A percentile compares a stretch with the other conserved stretches of the same genome.
Conservation (phyloP, 1,140 invertebrate species). For the Fopius arisanus region DNA sequence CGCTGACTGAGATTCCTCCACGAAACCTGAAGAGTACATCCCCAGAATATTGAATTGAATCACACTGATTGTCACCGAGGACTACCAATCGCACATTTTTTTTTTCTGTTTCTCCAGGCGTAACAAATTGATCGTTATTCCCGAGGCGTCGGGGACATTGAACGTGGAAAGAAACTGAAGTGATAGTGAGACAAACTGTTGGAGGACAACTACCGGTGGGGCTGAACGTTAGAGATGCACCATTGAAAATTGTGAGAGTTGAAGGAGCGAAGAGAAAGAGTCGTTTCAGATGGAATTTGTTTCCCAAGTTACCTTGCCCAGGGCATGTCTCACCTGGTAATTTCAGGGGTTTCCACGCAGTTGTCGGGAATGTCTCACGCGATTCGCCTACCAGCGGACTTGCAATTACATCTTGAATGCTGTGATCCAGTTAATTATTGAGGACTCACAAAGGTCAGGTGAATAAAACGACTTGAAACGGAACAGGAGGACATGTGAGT, state of each 20-base stretch:
- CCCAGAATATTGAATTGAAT: neutral
- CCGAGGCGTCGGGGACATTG: neutral
- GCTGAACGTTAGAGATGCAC: neutral
- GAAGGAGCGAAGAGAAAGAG: neutral
- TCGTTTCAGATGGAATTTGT: neutral
- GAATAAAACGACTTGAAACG: neutral
- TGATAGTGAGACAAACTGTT: conserved; percentile 4
- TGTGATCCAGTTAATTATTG: neutral
- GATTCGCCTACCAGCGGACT: neutral
- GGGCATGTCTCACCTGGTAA: neutral
- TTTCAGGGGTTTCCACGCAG: neutral
- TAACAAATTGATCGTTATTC: conserved; percentile 12
- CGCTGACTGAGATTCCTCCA: neutral
- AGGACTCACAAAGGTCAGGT: neutral
- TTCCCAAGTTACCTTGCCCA: neutral
- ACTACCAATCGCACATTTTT: neutral
- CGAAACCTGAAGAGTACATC: neutral
- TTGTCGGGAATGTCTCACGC: neutral
- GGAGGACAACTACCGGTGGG: neutral
- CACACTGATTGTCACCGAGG: neutral
- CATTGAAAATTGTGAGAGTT: neutral
- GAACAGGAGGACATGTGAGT: neutral
- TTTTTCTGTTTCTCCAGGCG: neutral
- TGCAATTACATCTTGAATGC: neutral
- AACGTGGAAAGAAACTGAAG: neutral